Evolutionary conservation across 2,113 vertebrate genomes (phyloP).

Genomic region (Corynorhinus townsendii): DNA sequence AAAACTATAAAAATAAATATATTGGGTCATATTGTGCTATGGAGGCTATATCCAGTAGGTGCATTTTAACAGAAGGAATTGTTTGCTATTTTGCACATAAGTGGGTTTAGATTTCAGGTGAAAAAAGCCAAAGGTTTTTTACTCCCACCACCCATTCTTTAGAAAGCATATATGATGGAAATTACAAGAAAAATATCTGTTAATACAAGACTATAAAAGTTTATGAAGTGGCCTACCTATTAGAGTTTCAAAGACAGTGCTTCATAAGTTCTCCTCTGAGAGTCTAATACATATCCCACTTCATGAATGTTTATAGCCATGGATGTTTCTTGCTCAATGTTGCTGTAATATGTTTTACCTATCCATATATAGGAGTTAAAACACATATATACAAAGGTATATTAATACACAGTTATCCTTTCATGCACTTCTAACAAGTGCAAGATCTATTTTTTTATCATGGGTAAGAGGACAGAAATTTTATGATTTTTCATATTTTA

Average conservation of each 20-base stretch:
- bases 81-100: neutral
- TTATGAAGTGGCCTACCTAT: neutral
- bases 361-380: neutral
- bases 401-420: neutral
- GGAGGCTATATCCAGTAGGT: neutral
- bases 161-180: neutral
- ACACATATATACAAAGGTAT: neutral
- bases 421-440: neutral
- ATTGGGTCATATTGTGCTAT: neutral
- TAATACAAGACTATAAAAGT: neutral
- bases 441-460: neutral
- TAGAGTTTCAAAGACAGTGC: neutral
- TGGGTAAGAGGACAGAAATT: neutral
- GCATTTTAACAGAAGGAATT: neutral
- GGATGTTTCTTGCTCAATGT: neutral
- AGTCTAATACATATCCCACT: neutral
- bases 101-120: neutral
- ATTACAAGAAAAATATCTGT: neutral
- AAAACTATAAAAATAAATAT: neutral
- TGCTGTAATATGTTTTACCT: neutral
- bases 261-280: neutral
- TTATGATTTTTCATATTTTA: neutral
- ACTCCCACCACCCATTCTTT: neutral
- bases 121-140: neutral
- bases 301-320: neutral